Percentiles rank a stretch among this genome's conserved stretches.
phyloP scores from a whole-genome alignment of 1,140 invertebrate species.

The Rhagoletis pomonella region DNA sequence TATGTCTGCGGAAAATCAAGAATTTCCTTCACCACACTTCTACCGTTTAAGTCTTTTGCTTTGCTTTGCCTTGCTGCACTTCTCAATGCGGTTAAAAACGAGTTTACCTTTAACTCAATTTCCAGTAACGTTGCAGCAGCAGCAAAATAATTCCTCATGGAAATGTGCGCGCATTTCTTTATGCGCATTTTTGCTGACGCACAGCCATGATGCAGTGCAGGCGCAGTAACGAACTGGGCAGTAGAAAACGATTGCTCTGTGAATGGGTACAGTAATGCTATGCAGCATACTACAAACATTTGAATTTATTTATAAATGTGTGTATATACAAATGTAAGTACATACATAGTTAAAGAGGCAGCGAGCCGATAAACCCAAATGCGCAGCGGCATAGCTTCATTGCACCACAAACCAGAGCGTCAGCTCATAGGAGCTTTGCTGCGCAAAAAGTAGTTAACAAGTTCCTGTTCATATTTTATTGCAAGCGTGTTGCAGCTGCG shows the following conservation, averaged over 20 bases:
- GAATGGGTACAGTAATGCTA: background rate
- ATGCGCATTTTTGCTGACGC: slow-evolving; percentile 18
- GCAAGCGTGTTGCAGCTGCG: background rate
- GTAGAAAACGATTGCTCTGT: background rate
- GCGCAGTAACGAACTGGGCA: background rate
- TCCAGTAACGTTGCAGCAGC: slow-evolving; percentile 21
- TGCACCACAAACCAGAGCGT: slow-evolving; percentile 13
- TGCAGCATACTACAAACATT: background rate
- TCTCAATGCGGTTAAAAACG: slow-evolving; percentile 28
- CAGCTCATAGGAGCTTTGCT: background rate
- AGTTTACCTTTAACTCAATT: slow-evolving; percentile 32
- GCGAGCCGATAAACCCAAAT: too few relatives aligned
- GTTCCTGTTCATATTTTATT: background rate
- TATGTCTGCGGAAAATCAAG: background rate
- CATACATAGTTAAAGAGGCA: too few relatives aligned
- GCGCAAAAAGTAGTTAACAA: background rate
- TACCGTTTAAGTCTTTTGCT: background rate
- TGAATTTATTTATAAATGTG: background rate
- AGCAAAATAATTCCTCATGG: slow-evolving; percentile 15
- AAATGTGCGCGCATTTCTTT: slow-evolving; percentile 9
- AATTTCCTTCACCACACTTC: background rate
- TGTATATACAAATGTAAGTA: background rate
- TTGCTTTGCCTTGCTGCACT: background rate
- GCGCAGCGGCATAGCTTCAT: background rate
- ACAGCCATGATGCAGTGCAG: background rate